Base-by-base conservation (phyloP, 2,888 invertebrate genomes). In the Phalera bucephala region DNA sequence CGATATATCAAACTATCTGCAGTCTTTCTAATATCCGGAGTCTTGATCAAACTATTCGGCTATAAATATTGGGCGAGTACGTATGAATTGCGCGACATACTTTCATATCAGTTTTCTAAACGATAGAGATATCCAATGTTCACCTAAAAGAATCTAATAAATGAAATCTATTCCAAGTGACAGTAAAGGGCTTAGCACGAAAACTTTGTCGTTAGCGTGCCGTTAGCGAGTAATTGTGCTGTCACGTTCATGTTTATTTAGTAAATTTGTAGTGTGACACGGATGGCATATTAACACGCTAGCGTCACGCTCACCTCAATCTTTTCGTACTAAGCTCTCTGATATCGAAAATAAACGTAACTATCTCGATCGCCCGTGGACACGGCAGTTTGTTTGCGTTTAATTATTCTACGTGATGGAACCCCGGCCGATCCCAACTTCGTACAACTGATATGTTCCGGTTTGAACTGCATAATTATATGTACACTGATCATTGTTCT, bases 401-500 rank as follows among this genome's bases (percentile, higher is more conserved):
- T 83, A 83, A 83, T 83, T 83, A 83, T 78, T 76, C 65, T 63
- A 70, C 65, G 68, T 76, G 77, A 81, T 82, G 57, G 71, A 71
- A 66, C 63, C 60, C 60, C 34, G 55, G 47, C 48, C 64, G 59
- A 54, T 52, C 63, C 55, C 39, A 48, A 60, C 57, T 52, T 38
- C 33, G 47, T 57, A 60, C 51, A 60, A 53, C 40, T 52, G 45
- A 64, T 59, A 47, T 49, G 45, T 55, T 34, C 33, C 33, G 31
- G 45, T 43, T n/a, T n/a, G n/a, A n/a, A n/a, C n/a, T n/a, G n/a
- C n/a, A n/a, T n/a, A n/a, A n/a, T n/a, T n/a, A n/a, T 51, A 57
- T 50, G 57, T 50, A 60, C 61, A 36, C 11, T 40, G 30, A 33
- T 33, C 42, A 33, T 41, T 45, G 36, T 36, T 42, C 32, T 29